Percentiles rank a stretch among this genome's conserved stretches.
These are phyloP conservation scores for Cynodonichthys magdalenae DNA, from an alignment of 2,797 vertebrate genomes.

Conservation along the genomic window DNA sequence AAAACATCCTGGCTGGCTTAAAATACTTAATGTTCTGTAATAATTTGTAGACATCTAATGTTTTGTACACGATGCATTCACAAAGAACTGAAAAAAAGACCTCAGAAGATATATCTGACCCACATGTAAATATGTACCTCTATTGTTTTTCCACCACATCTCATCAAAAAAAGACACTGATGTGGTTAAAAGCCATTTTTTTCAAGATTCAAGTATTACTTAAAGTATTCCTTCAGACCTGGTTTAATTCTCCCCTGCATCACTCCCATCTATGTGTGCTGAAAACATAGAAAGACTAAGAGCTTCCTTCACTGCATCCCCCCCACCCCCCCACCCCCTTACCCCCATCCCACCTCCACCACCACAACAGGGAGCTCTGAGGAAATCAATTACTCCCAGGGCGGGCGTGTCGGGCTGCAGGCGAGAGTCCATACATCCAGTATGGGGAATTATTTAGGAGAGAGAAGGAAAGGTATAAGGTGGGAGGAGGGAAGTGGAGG, in stretches of 20 bases:
- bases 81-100: not conserved
- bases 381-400: slow-evolving; percentile 79
- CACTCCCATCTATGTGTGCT: slow-evolving; percentile 35
- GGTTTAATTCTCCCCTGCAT: slow-evolving; percentile 61
- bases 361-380: slow-evolving; percentile 52
- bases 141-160: not conserved
- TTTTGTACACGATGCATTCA: too few species aligned
- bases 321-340: slow-evolving; percentile 25
- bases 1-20: not conserved
- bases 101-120: slow-evolving; percentile 5
- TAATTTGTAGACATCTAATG: not conserved
- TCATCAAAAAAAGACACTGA: slow-evolving; percentile 26
- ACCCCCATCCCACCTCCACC: slow-evolving; percentile 29
- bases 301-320: slow-evolving; percentile 38
- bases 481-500: slow-evolving; percentile 42
- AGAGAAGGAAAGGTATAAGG: slow-evolving; percentile 40
- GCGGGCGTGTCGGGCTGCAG: slow-evolving; percentile 50
- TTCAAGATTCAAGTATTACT: not conserved
- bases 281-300: slow-evolving; percentile 56
- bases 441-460: slow-evolving; percentile 63
- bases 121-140: not conserved
- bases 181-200: slow-evolving; percentile 21
- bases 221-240: slow-evolving; percentile 25
- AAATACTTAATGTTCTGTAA: not conserved
- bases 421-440: slow-evolving; percentile 63